Base-by-base conservation (phyloP, 2,888 invertebrate species). In the Oxyteleia sp. region DNA sequence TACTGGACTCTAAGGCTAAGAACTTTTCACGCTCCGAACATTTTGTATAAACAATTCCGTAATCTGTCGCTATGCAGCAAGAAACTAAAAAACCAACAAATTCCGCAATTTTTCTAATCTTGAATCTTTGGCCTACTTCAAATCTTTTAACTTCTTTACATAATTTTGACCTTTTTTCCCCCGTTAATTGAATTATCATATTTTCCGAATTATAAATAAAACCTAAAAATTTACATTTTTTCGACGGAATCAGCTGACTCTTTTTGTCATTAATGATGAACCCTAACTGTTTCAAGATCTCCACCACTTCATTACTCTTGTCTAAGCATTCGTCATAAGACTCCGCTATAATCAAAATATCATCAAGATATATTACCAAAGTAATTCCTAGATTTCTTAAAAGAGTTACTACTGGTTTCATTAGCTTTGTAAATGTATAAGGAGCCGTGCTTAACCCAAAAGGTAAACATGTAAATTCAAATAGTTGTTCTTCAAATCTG, bases 311-410 rank as follows among this genome's bases (percentile, higher is more conserved):
- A 0, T 59, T 23, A 7, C 35, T 49, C 3, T 80, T 0, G 4
- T 0, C 2, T 18, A 32, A 13, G 51, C 80, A 66, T 16, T 32
- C 16, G 0, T 72, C 38, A 32, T 20, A 32, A 5, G 71, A 80
- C 5, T 64, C 29, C 8, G 57, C 53, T 4, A 79, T 55, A 75
- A 76, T 47, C 45, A 86, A 43, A 59, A 88, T 63, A 68, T 87
- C 86, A 41, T 88, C 85, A 1, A 86, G 23, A 23, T 87, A 85
- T 16, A 82, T 47, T 2, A 85, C 69, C n/a, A 79, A 72, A 4
- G 38, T 23, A 10, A 84, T 45, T n/a, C 82, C 69, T 20, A 26
- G 11, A 10, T 61, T 59, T 35, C 85, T 7, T 20, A 86, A 72
- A 13, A 18, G 18, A 0, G 51, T 23, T 11, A 81, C 29, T 8